Base-by-base conservation (phyloP, 2,888 invertebrate genomes). In the Amphipyra tragopoginis region DNA sequence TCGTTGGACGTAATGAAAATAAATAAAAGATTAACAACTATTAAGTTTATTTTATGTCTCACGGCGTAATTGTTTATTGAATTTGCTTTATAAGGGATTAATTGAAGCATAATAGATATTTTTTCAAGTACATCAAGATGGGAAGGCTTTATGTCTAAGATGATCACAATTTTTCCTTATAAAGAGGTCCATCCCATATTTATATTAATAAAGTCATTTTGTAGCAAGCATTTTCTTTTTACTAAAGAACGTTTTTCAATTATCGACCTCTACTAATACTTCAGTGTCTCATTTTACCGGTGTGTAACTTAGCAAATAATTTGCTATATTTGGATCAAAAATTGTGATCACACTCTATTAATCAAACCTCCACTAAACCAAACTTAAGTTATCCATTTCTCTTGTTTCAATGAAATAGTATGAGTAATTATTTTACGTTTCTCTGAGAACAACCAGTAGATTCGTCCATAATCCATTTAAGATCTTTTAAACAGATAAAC, bases 1-100 rank as follows among this genome's bases (percentile, higher is more conserved):
- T 82, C 36, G 58, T 53, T 67, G 29, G 40, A 54, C 57, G 65
- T 75, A 75, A 79, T 69, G 72, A 74, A 78, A 76, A 80, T 82
- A 75, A 65, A 69, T 65, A 77, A 59, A 56, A 69, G 58, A 79
- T 79, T 77, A 58, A 74, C 47, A 53, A 62, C 51, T 15, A 54
- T 69, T 59, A 65, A 51, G 55, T 54, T 55, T 73, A 75, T 81
- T 67, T 43, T 70, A 74, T 76, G 73, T 81, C 61, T 80, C 79
- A 82, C 70, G 63, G 53, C 43, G 39, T 61, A 51, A 71, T 62
- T 69, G 66, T 67, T 65, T 65, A 65, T 76, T 66, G 57, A 54
- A 69, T 69, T 65, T 54, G 47, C 69, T 69, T 48, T 69, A 69
- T 54, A 69, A 44, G 69, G 68, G 45, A 44, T 60, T 65, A 53